phyloP scores from a whole-genome alignment of 1,140 invertebrate genomes.

The Conus betulinus region DNA sequence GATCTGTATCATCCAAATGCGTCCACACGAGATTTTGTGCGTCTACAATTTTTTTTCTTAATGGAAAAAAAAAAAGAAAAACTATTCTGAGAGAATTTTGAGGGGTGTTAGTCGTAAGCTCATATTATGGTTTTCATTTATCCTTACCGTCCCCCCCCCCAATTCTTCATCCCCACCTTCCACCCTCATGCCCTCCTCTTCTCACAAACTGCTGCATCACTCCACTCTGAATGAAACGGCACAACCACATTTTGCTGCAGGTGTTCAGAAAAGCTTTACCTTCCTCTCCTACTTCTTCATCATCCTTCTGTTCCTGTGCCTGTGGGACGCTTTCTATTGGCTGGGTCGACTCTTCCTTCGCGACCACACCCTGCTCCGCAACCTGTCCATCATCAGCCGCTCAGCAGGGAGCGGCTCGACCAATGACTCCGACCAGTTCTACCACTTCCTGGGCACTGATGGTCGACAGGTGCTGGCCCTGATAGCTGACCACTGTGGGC shows the following conservation, averaged over 20 bases:
- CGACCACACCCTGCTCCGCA: neutral
- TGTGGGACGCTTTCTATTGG: neutral
- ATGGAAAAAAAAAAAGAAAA: too few relatives aligned
- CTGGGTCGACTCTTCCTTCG: neutral
- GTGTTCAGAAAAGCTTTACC: conserved; percentile 2
- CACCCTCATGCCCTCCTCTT: too few relatives aligned
- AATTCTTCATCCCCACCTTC: too few relatives aligned
- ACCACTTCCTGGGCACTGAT: conserved; percentile 9
- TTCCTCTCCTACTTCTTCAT: conserved; percentile 32
- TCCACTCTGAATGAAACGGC: too few relatives aligned
- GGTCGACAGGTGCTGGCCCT: conserved; percentile 24
- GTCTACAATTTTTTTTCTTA: too few relatives aligned
- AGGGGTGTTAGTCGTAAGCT: too few relatives aligned
- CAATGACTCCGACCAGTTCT: neutral
- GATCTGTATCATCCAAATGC: too few relatives aligned
- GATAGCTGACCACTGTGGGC: conserved; percentile 10
- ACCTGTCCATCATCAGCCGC: neutral
- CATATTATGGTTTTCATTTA: too few relatives aligned
- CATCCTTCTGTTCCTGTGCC: neutral
- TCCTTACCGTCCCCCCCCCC: too few relatives aligned
- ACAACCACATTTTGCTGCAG: neutral
- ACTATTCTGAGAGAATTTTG: too few relatives aligned
- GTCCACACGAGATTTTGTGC: too few relatives aligned
- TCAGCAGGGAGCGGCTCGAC: neutral
- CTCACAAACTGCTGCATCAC: too few relatives aligned